A percentile compares a stretch with the other conserved stretches of the same genome.
phyloP scores from a whole-genome alignment of 1,140 invertebrate genomes.

The Hermatobates lingyangjiaoensis region DNA sequence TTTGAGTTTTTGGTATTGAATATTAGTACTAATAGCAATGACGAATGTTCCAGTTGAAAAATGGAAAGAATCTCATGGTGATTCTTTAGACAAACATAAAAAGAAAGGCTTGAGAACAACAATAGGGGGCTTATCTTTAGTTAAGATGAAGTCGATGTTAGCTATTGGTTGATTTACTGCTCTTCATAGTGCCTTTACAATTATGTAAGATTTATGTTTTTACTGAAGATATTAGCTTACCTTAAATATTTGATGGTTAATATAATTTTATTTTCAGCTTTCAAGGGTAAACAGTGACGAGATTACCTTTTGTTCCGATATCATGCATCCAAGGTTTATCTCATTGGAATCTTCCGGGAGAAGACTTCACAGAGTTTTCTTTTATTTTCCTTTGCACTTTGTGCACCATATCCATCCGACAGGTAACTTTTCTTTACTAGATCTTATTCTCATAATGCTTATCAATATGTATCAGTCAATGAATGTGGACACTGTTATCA shows the following conservation, averaged over 20 bases:
- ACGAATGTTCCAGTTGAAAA: conserved; percentile 64
- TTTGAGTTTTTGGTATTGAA: not conserved
- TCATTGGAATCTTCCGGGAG: conserved; percentile 86
- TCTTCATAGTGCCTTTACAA: conserved; percentile 94
- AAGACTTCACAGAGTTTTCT: conserved; percentile 97
- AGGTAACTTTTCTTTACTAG: conserved; percentile 41
- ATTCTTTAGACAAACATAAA: conserved; percentile 88
- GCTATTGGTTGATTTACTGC: conserved; percentile 98
- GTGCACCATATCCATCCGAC: conserved; percentile 97
- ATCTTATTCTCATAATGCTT: too few relatives aligned
- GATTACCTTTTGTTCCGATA: conserved; percentile 88
- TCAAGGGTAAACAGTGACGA: conserved; percentile 94
- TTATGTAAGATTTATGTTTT: conserved; percentile 78
- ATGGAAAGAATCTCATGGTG: conserved; percentile 86
- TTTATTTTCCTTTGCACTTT: conserved; percentile 99
- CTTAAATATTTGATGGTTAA: too few relatives aligned
- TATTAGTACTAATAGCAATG: not conserved
- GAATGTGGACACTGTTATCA: too few relatives aligned
- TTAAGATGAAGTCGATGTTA: conserved; percentile 99
- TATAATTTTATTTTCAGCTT: conserved; percentile 45
- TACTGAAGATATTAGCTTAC: too few relatives aligned
- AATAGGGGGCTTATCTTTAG: conserved; percentile 93
- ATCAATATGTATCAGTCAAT: too few relatives aligned
- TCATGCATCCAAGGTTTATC: conserved; percentile 92
- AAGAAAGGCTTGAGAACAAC: conserved; percentile 93